Evolutionary conservation across 1,140 invertebrate species (phyloP), one percentile per base, ranked within the genome.

Genomic region (Hylyphantes graminicola): DNA sequence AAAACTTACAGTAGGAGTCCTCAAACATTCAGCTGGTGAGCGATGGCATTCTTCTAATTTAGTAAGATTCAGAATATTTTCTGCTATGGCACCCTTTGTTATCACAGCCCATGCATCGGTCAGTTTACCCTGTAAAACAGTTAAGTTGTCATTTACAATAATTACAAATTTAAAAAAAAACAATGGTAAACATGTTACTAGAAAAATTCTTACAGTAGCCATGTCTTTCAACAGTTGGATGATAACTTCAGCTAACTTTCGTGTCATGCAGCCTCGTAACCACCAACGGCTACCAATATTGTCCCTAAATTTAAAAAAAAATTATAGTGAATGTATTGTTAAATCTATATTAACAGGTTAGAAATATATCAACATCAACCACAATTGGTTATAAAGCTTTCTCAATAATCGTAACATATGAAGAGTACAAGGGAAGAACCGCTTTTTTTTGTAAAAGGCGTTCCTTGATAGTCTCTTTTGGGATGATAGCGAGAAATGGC

Each of bases 191-290:
- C 6, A 2, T 17, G 12, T 61, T 61, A 17, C 17, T 2, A 61
- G n/a, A 59, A 61, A 15, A 64, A 74, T 48, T 87, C 93, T 93
- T 91, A 97, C 96, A 87, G 94, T 92, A 17, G 95, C 94, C 95
- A 99, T 96, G 89, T 99, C 97, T 85, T 94, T 93, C 0, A 99
- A 92, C 4, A 99, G 92, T 73, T 93, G 92, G 50, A 97, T 95
- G 51, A 98, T 96, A 67, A 94, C 93, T 89, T 96, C 94, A 7
- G 96, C 95, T 68, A 97, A 92, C 89, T 96, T 95, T 82, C 93
- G 92, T 9, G 93, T 93, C 86, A 96, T 95, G 67, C 92, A 91
- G 0, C 97, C 96, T 86, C 94, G 92, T 85, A 98, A 91, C 93
- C 96, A 98, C 96, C 96, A 98, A 67, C 93, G 88, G n/a, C 90